These are phyloP conservation scores for Smittia aterrima DNA, from an alignment of 2,888 invertebrate species.

Conservation along the genomic window DNA sequence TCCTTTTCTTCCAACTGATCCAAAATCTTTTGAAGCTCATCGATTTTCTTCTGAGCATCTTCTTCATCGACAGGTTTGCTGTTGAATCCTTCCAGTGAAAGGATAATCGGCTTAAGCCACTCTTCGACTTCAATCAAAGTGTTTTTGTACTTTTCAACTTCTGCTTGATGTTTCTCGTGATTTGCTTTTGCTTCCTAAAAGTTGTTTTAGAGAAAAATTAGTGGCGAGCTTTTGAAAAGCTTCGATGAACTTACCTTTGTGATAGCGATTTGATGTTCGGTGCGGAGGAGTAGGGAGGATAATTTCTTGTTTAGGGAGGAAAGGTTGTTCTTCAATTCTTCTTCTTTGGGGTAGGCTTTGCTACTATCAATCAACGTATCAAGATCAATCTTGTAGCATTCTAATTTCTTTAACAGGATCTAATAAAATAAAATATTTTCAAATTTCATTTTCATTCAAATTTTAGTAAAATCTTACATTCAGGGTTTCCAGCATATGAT, in stretches of 20 bases:
- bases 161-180: slow-evolving; percentile 57
- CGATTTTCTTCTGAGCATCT: slow-evolving; percentile 53
- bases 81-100: slow-evolving; percentile 48
- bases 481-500: slow-evolving; percentile 38
- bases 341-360: slow-evolving; percentile 16
- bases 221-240: neutral
- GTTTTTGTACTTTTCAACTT: slow-evolving; percentile 58
- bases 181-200: slow-evolving; percentile 57
- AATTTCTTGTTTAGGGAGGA: slow-evolving; percentile 28
- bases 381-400: slow-evolving; percentile 31
- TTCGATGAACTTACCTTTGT: slow-evolving; percentile 7
- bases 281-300: slow-evolving; percentile 25
- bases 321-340: slow-evolving; percentile 25
- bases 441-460: neutral
- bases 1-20: slow-evolving; percentile 57
- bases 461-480: slow-evolving; percentile 6
- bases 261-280: slow-evolving; percentile 36
- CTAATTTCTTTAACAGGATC: slow-evolving; percentile 32
- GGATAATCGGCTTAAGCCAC: slow-evolving; percentile 56
- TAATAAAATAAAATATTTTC: slow-evolving; percentile 8
- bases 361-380: slow-evolving; percentile 26
- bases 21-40: slow-evolving; percentile 57
- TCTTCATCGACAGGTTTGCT: slow-evolving; percentile 53
- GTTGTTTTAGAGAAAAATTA: slow-evolving; percentile 22
- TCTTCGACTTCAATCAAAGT: slow-evolving; percentile 58